Conservation (phyloP, 2,888 invertebrate species). For the Julus scandinavius region DNA sequence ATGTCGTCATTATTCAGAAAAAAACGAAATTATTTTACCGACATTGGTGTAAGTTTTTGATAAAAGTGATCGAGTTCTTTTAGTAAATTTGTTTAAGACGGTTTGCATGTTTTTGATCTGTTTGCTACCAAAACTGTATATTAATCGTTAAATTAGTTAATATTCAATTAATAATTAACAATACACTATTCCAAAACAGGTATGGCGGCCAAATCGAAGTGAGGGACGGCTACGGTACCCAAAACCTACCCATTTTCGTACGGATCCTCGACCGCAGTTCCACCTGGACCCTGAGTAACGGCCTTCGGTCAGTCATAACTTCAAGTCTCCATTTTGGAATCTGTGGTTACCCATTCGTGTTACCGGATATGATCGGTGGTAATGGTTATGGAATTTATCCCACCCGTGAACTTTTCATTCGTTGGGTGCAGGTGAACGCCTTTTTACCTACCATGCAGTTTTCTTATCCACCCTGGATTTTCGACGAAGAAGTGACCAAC, state of each 20-base stretch:
- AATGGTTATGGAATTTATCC: constrained; percentile 65
- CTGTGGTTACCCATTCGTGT: constrained; percentile 76
- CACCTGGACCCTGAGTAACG: constrained; percentile 73
- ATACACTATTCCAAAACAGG: background rate
- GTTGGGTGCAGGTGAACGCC: constrained; percentile 82
- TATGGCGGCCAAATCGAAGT: constrained; percentile 74
- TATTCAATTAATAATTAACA: constrained; percentile 68
- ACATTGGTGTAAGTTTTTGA: no score
- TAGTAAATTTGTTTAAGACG: no score
- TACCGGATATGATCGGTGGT: constrained; percentile 80
- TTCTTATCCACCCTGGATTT: constrained; percentile 81
- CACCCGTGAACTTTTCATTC: constrained; percentile 71
- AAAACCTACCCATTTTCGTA: constrained; percentile 76
- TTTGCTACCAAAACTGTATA: no score
- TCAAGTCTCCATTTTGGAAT: constrained; percentile 74
- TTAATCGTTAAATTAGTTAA: no score
- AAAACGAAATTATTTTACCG: no score
- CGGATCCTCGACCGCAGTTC: constrained; percentile 84
- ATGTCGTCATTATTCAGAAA: no score
- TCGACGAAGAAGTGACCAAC: constrained; percentile 71
- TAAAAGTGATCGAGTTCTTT: no score
- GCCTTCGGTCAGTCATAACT: constrained; percentile 78
- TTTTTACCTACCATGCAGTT: constrained; percentile 84
- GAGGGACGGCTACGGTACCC: constrained; percentile 77
- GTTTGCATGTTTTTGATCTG: no score